Conservation (phyloP, 2,113 vertebrate species). For the Cervus canadensis region DNA sequence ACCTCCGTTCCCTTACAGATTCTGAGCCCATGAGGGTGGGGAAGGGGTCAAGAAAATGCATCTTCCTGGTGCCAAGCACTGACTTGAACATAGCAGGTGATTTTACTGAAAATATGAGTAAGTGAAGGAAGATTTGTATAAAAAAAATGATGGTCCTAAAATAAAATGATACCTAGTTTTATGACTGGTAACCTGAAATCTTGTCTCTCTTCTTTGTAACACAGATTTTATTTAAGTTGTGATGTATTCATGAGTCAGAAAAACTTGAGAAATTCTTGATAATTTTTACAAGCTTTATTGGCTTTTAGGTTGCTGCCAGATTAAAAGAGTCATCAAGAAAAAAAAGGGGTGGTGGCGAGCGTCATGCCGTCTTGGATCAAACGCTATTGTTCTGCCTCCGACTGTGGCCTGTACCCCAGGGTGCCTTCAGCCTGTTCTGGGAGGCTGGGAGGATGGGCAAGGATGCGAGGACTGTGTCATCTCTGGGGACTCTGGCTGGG, state of each 20-base stretch:
- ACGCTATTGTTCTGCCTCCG: neutral
- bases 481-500: neutral
- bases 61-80: neutral
- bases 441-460: neutral
- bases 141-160: neutral
- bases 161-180: neutral
- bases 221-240: neutral
- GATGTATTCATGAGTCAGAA: neutral
- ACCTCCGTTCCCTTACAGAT: neutral
- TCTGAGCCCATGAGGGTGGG: neutral
- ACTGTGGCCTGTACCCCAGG: neutral
- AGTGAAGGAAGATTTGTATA: neutral
- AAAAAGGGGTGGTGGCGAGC: fast-evolving
- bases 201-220: neutral
- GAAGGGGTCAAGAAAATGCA: neutral
- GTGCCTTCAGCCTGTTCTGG: neutral
- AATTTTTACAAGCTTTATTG: neutral
- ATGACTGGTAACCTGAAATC: neutral
- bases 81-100: neutral
- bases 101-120: neutral
- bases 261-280: neutral
- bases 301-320: neutral
- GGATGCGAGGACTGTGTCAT: neutral
- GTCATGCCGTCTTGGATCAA: neutral
- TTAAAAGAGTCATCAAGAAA: neutral